Evolutionary conservation across 2,797 vertebrate genomes (phyloP).

Genomic region (Sphenodon punctatus): DNA sequence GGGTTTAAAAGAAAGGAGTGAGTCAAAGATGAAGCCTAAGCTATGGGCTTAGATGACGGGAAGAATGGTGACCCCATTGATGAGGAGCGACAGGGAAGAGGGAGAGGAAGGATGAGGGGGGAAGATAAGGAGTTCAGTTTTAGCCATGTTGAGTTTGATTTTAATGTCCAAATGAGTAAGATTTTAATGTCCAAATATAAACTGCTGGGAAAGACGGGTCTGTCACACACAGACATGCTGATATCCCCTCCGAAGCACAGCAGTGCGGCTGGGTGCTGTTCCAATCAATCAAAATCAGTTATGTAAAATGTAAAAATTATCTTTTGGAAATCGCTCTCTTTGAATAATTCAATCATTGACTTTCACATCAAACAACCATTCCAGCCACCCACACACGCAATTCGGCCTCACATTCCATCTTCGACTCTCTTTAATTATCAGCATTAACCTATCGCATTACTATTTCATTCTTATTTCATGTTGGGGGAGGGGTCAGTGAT

Average conservation of each 20-base stretch:
- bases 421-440: constrained; percentile 79
- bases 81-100: too few species aligned
- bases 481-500: constrained; percentile 55
- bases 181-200: neutral
- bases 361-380: constrained; percentile 82
- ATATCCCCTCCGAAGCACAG: constrained; percentile 9
- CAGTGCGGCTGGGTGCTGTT: constrained; percentile 51
- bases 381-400: constrained; percentile 73
- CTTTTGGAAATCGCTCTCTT: constrained; percentile 77
- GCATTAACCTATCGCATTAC: constrained; percentile 74
- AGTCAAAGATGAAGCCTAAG: too few species aligned
- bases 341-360: constrained; percentile 83
- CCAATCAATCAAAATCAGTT: constrained; percentile 80
- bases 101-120: too few species aligned
- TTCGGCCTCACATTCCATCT: constrained; percentile 74
- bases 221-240: neutral
- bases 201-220: neutral
- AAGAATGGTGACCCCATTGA: too few species aligned
- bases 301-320: constrained; percentile 81
- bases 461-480: constrained; percentile 66
- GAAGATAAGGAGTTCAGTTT: too few species aligned
- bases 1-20: too few species aligned
- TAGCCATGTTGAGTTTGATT: too few species aligned
- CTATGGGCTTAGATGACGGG: too few species aligned
- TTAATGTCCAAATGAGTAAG: neutral